A percentile compares a stretch with the other conserved stretches of the same genome.
Evolutionary conservation across 2,113 vertebrate genomes (phyloP).

Genomic region (Microtus richardsoni): DNA sequence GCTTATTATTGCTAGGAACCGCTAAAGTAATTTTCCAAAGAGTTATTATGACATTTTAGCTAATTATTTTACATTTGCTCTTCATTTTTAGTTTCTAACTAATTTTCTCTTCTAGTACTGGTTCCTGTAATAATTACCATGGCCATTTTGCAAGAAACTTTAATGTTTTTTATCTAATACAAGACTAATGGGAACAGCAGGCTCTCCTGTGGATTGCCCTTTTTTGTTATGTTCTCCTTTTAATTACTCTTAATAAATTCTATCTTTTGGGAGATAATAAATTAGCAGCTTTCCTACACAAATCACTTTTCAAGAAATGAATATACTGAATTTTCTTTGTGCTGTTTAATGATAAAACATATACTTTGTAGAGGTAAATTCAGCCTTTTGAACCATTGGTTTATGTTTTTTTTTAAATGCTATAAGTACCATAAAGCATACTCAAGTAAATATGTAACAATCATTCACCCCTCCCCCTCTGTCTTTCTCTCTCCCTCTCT

Average conservation of each 20-base stretch:
- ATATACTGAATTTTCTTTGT: background rate
- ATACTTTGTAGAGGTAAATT: background rate
- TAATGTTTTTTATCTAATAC: conserved; percentile 50
- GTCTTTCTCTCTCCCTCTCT: background rate
- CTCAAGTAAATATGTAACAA: background rate
- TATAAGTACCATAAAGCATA: background rate
- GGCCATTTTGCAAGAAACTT: conserved; percentile 36
- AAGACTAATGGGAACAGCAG: conserved; percentile 25
- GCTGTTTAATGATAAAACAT: conserved; percentile 42
- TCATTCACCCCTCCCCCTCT: background rate
- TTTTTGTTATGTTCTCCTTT: conserved; percentile 50
- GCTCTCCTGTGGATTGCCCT: background rate
- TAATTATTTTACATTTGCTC: conserved; percentile 68
- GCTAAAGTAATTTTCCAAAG: conserved; percentile 30
- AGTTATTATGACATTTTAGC: conserved; percentile 45
- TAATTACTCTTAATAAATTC: conserved; percentile 62
- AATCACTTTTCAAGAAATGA: conserved; percentile 50
- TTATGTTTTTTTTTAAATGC: background rate
- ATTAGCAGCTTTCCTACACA: conserved; percentile 40
- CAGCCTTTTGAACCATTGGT: background rate
- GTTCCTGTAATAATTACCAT: conserved; percentile 69
- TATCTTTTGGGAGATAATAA: conserved; percentile 32
- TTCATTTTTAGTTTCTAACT: conserved; percentile 66
- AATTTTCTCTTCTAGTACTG: conserved; percentile 68
- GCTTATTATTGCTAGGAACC: background rate